Conservation (phyloP, 2,888 invertebrate species). For the Lycocerus yunnanus region DNA sequence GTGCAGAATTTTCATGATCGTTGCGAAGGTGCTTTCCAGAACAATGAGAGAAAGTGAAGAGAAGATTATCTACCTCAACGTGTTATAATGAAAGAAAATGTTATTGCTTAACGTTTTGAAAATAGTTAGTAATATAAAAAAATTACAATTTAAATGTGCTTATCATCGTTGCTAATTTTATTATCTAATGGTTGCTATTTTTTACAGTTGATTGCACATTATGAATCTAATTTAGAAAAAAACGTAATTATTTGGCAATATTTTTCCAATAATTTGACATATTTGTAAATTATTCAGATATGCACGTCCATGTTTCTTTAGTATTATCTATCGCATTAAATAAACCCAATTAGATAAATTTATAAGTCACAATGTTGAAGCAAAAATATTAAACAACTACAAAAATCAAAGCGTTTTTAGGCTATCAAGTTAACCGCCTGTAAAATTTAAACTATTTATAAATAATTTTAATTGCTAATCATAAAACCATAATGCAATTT, state of each 20-base stretch:
- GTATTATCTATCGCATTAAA: neutral
- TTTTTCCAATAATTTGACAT: neutral
- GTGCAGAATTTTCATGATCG: neutral
- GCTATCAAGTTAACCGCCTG: neutral
- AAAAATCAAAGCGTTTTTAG: neutral
- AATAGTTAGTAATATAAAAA: neutral
- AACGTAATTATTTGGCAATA: neutral
- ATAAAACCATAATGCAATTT: neutral
- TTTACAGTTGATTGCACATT: neutral
- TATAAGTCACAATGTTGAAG: neutral
- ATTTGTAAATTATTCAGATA: neutral
- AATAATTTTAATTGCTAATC: neutral
- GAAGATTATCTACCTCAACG: neutral
- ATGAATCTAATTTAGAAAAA: neutral
- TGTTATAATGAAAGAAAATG: neutral
- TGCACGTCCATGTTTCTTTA: neutral
- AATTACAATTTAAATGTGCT: neutral
- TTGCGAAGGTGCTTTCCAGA: neutral
- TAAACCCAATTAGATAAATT: neutral
- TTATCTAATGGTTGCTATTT: neutral
- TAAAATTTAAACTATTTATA: neutral
- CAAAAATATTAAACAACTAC: neutral
- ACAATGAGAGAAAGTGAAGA: neutral
- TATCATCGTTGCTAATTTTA: neutral
- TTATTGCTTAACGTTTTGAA: neutral